A percentile compares a stretch with the other conserved stretches of the same genome.
Evolutionary conservation across 2,888 invertebrate species (phyloP).

Genomic region (Torymus auratus): DNA sequence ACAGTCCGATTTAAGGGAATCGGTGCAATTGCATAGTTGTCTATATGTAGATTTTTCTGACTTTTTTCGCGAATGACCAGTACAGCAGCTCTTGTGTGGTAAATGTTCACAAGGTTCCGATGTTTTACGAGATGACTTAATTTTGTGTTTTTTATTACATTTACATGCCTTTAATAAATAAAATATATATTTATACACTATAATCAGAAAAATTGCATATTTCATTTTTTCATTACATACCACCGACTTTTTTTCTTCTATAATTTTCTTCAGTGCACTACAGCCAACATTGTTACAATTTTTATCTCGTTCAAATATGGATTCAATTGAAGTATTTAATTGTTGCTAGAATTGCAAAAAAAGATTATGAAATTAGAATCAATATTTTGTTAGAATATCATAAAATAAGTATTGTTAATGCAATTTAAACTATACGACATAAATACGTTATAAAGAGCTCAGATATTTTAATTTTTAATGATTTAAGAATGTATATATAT

Average conservation of each 20-base stretch:
- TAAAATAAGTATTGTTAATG: too few relatives aligned
- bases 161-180: conserved; percentile 19
- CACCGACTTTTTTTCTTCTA: background rate
- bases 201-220: background rate
- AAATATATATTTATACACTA: background rate
- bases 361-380: too few relatives aligned
- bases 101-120: background rate
- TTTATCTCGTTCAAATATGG: conserved; percentile 17
- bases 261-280: background rate
- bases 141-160: conserved; percentile 15
- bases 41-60: background rate
- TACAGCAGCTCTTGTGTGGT: background rate
- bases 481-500: too few relatives aligned
- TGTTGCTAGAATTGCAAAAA: conserved; percentile 3
- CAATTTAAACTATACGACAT: too few relatives aligned
- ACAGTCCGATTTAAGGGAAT: too few relatives aligned
- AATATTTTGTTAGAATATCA: too few relatives aligned
- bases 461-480: too few relatives aligned
- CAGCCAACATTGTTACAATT: background rate
- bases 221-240: background rate
- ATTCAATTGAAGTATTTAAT: background rate
- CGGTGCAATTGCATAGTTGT: background rate
- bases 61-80: too few relatives aligned
- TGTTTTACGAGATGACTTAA: background rate
- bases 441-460: too few relatives aligned